Evolutionary conservation across 2,113 vertebrate species (phyloP), one percentile per base, ranked within the genome.

Genomic region (Tyrannus savana): DNA sequence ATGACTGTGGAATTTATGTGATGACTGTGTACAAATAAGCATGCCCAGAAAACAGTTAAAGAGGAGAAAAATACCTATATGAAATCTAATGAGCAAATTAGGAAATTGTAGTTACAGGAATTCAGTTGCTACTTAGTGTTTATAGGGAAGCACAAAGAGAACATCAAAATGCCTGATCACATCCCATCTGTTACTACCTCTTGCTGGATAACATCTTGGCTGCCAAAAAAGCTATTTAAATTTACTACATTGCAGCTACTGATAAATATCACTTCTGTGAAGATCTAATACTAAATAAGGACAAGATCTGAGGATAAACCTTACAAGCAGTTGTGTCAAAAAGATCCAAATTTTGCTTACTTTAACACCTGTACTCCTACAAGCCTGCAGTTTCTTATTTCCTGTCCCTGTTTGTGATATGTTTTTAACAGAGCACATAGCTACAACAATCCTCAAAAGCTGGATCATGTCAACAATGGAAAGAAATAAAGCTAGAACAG

Each of bases 191-290:
- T 94, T 87, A 94, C 69, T 89, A 68, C 58, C 95, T 93, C 94
- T 95, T 81, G 75, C 69, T 96, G 82, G 95, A 81, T 92, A 96
- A 96, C 49, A 94, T 95, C 81, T 87, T 56, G 58, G 78, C 89
- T 97, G 96, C 78, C 96, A 97, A 95, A 96, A 95, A 96, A 94
- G 93, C 90, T 59, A 91, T 89, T 96, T 95, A 94, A 94, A 94
- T 94, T 97, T 96, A 97, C 90, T 94, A 96, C 94, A 94, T 83
- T 63, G 76, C 19, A 95, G 67, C 80, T 86, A 92, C 73, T 93
- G 90, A 95, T 95, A 94, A 97, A 91, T 82, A 96, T 60, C 75
- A 84, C 79, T 90, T 93, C 86, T 47, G 72, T 68, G 81, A 96
- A 94, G 89, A 95, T 77, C 50, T 94, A 84, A 91, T 96, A 92